phyloP scores from a whole-genome alignment of 2,113 vertebrate species.

The Pogonocichla stellata region DNA sequence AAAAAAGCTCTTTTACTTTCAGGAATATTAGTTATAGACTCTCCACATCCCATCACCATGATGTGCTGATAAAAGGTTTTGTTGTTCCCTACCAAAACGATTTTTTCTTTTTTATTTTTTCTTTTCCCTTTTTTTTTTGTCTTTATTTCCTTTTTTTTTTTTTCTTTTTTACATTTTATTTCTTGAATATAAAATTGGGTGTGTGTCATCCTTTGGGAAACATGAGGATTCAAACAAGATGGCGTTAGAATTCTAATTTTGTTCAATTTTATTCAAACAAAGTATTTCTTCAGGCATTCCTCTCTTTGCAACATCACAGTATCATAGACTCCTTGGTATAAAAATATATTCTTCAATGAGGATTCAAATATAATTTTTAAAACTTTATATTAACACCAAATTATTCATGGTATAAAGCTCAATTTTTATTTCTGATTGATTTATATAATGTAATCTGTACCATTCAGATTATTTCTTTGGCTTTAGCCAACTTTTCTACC shows the following conservation, averaged over 20 bases:
- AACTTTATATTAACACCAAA: not conserved
- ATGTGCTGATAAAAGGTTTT: not conserved
- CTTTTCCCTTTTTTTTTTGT: accelerated
- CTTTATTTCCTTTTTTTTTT: accelerated
- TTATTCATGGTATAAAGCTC: not conserved
- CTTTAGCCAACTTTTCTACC: not conserved
- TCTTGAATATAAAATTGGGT: not conserved
- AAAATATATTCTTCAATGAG: not conserved
- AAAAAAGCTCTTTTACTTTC: not conserved
- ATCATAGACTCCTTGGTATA: not conserved
- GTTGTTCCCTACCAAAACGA: not conserved
- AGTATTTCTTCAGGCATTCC: not conserved
- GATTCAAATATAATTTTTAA: not conserved
- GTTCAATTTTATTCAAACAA: not conserved
- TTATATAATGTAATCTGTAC: not conserved
- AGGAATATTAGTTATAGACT: not conserved
- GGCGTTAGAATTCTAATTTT: not conserved
- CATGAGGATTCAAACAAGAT: not conserved
- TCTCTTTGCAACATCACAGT: not conserved
- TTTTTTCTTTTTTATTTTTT: not conserved
- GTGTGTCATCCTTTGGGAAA: not conserved
- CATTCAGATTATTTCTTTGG: not conserved
- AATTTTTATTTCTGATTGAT: not conserved
- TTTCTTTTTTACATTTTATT: not conserved
- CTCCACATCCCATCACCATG: accelerated